A percentile compares a stretch with the other conserved stretches of the same genome.
Conservation (phyloP, 2,113 vertebrate genomes). For the Lethenteron camtschaticum region DNA sequence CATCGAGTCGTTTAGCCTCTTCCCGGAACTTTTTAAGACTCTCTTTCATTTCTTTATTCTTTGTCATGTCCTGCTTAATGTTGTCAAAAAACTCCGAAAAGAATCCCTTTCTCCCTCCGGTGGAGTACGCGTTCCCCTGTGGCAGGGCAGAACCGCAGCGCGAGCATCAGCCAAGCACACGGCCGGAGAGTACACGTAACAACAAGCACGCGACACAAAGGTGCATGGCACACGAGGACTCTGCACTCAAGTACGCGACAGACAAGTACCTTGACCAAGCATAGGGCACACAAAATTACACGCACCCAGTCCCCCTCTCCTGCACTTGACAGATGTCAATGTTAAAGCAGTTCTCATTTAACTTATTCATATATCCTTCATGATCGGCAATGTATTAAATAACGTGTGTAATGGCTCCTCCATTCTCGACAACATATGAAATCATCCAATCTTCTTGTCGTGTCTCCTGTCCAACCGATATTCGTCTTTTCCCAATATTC, state of each 20-base stretch:
- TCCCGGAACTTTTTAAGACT: slow-evolving; percentile 77
- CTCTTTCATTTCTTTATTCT: slow-evolving; percentile 93
- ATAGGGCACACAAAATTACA: not conserved
- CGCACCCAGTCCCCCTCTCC: too few relatives aligned
- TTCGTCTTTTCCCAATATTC: too few relatives aligned
- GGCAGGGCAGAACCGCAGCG: not conserved
- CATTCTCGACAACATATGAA: too few relatives aligned
- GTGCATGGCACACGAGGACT: not conserved
- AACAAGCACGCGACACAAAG: not conserved
- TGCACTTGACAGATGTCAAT: too few relatives aligned
- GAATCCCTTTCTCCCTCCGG: slow-evolving; percentile 51
- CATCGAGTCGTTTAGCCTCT: slow-evolving; percentile 68
- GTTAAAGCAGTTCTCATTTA: too few relatives aligned
- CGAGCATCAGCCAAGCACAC: not conserved
- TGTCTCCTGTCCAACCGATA: too few relatives aligned
- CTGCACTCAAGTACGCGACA: not conserved
- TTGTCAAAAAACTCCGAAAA: slow-evolving; percentile 65
- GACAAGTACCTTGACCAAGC: not conserved
- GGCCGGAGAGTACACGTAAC: not conserved
- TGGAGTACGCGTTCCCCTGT: not conserved
- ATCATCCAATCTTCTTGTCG: too few relatives aligned
- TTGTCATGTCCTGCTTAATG: slow-evolving; percentile 67
- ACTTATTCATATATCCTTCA: too few relatives aligned
- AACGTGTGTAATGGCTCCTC: too few relatives aligned
- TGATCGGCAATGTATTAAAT: too few relatives aligned